Percentiles rank a stretch among this genome's conserved stretches.
Conservation (phyloP, 23 tunicate species). For the Styela plicata region DNA sequence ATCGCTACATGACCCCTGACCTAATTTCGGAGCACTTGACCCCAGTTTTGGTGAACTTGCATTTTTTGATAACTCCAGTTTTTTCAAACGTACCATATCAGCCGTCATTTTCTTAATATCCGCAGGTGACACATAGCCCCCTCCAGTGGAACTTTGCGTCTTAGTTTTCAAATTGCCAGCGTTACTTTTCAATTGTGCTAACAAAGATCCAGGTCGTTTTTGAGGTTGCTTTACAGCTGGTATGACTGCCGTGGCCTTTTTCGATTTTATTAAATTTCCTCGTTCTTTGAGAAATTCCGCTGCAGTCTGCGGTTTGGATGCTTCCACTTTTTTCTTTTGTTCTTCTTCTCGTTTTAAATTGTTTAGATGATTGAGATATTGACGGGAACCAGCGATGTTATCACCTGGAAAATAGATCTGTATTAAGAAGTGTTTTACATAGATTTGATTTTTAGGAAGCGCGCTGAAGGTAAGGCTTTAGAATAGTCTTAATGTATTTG, state of each 20-base stretch:
- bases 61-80: slow-evolving; percentile 5
- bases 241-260: not conserved
- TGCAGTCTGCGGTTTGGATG: slow-evolving; percentile 29
- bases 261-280: slow-evolving; percentile 31
- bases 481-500: no score
- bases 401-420: slow-evolving; percentile 45
- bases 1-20: not conserved
- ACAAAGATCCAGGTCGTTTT: not conserved
- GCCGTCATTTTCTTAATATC: slow-evolving; percentile 18
- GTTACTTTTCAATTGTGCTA: not conserved
- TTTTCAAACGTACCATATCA: slow-evolving; percentile 11
- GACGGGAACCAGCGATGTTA: slow-evolving; percentile 72
- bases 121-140: not conserved
- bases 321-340: slow-evolving; percentile 3
- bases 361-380: slow-evolving; percentile 68
- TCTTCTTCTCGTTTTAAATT: slow-evolving; percentile 36
- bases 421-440: no score
- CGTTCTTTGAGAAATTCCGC: slow-evolving; percentile 51
- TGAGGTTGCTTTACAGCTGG: not conserved
- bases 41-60: not conserved
- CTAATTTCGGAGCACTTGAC: slow-evolving; percentile 7
- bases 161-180: not conserved
- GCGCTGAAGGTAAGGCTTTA: no score
- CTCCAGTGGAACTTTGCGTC: not conserved
- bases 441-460: no score